These are phyloP conservation scores for Andricus quercusramuli DNA, from an alignment of 2,888 invertebrate species.

Conservation along the genomic window DNA sequence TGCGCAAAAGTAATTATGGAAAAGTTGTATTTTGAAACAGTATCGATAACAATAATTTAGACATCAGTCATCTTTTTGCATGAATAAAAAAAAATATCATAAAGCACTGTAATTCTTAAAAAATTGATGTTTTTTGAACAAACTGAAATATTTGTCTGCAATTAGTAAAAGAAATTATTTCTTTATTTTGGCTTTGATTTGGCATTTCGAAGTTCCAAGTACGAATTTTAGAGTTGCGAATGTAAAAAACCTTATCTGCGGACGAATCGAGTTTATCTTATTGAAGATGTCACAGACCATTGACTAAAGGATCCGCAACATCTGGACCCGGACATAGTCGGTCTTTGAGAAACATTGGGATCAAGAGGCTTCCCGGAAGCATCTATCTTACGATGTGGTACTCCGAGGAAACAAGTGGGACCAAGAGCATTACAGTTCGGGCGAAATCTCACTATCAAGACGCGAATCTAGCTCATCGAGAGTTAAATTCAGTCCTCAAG, in stretches of 20 bases:
- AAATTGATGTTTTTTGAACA: too few species aligned
- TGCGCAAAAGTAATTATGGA: too few species aligned
- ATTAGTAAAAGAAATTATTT: not conserved
- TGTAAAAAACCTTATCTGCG: slow-evolving; percentile 55
- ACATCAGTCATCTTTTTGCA: too few species aligned
- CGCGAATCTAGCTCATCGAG: slow-evolving; percentile 35
- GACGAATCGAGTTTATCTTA: slow-evolving; percentile 53
- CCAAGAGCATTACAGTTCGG: slow-evolving; percentile 37
- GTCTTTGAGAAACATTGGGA: slow-evolving; percentile 60
- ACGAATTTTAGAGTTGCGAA: not conserved
- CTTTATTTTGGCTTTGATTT: not conserved
- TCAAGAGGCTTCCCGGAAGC: slow-evolving; percentile 67
- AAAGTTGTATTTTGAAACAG: too few species aligned
- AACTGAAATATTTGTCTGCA: not conserved
- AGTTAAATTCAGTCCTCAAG: slow-evolving; percentile 40
- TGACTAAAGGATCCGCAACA: slow-evolving; percentile 64
- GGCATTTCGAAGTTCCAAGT: slow-evolving; percentile 6
- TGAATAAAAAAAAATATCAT: too few species aligned
- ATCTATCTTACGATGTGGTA: slow-evolving; percentile 62
- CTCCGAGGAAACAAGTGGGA: slow-evolving; percentile 48
- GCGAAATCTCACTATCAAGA: slow-evolving; percentile 22
- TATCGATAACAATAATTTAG: too few species aligned
- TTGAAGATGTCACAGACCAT: slow-evolving; percentile 67
- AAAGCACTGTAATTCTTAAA: too few species aligned
- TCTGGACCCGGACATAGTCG: slow-evolving; percentile 68